Conservation (phyloP, 2,113 vertebrate genomes). For the Saimiri boliviensis region DNA sequence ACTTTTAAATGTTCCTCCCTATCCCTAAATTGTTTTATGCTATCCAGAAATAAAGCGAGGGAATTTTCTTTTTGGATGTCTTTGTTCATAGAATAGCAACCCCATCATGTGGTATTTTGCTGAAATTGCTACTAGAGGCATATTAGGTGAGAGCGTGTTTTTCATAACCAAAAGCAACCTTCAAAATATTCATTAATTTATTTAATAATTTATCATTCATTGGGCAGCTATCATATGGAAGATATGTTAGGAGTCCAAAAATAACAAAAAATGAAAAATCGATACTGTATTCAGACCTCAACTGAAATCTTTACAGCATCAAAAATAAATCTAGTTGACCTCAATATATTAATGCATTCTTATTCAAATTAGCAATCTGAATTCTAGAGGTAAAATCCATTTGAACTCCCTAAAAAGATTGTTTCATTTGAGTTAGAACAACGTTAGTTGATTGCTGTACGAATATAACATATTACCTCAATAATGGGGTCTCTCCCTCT, state of each 20-base stretch:
- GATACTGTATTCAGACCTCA: not conserved
- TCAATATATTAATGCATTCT: not conserved
- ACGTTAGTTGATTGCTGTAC: not conserved
- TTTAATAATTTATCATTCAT: slow-evolving; percentile 17
- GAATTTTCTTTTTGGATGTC: not conserved
- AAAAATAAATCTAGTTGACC: slow-evolving; percentile 17
- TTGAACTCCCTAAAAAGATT: slow-evolving; percentile 14
- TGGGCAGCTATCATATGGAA: slow-evolving; percentile 2
- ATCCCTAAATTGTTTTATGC: not conserved
- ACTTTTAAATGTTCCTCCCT: not conserved
- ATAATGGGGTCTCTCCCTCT: not conserved
- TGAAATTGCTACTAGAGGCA: slow-evolving; percentile 49
- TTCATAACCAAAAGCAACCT: slow-evolving; percentile 8
- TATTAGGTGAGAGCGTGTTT: not conserved
- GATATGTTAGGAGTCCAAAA: not conserved
- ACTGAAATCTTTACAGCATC: not conserved
- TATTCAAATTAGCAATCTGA: not conserved
- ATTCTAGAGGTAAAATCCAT: slow-evolving; percentile 26
- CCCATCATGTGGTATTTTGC: slow-evolving; percentile 57
- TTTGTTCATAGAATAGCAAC: slow-evolving; percentile 51
- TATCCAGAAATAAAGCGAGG: not conserved
- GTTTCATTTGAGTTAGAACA: not conserved
- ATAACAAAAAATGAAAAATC: not conserved
- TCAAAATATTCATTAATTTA: not conserved
- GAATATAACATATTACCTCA: not conserved